Base-by-base conservation (phyloP, 2,888 invertebrate genomes). In the Mimas tiliae region DNA sequence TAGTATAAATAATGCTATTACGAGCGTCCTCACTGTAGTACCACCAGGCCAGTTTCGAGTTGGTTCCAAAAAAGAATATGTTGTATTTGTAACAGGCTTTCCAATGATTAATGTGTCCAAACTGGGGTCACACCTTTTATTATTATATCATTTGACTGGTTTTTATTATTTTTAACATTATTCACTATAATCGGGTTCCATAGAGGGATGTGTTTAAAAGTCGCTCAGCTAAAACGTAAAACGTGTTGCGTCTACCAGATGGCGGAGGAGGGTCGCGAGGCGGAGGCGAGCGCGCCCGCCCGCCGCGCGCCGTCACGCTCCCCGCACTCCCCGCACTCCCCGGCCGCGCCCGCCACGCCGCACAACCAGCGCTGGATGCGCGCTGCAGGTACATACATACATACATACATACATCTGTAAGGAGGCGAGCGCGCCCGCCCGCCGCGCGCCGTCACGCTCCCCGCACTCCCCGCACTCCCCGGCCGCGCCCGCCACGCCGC, bases 261-360 rank as follows among this genome's bases (percentile, higher is more conserved):
- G 66, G 82, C 87, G 11, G 97, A 97, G 83, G 97, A 97, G 81
- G 97, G 96, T 3, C 95, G 97, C 64, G 97, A 97, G 88, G 97
- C 97, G 1, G 97, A 97, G 86, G 97, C 97, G 1, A 95, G 95
- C 70, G 90, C 89, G 69, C 84, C 88, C 67, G 65, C 74, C 82
- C 69, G 69, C 72, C 75, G 69, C 76, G 75, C 76, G 76, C 84
- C 72, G 81, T 85, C 73, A 82, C 82, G 72, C 64, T 68, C 70
- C 51, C 72, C 70, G 51, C 76, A 71, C 65, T 78, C 74, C 72
- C 90, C 70, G 73, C 77, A 89, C 65, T 78, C 74, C 72, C 90
- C 70, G 73, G 77, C 88, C 72, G 69, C 78, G 6, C 81, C 79
- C 33, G 80, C 77, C 68, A 82, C 89, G 70, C 74, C 80, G 74